Evolutionary conservation across 2,797 vertebrate species (phyloP).

Genomic region (Bovichtus diacanthus): DNA sequence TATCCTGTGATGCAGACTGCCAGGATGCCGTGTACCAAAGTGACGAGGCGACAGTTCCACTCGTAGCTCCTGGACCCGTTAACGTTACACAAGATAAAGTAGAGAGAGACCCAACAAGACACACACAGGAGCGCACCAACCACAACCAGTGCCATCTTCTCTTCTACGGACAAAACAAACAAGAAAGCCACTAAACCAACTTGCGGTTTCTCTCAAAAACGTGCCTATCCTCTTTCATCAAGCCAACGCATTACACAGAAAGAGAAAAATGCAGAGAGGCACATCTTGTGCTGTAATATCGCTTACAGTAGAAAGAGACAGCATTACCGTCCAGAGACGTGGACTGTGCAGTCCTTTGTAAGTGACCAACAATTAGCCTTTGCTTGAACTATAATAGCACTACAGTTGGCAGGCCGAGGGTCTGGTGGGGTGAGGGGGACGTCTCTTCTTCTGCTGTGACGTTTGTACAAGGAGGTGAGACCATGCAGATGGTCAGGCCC

Average conservation of each 20-base stretch:
- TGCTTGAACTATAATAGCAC: slow-evolving; percentile 82
- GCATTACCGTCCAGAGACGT: slow-evolving; percentile 61
- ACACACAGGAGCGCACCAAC: slow-evolving; percentile 87
- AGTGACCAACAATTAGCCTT: slow-evolving; percentile 79
- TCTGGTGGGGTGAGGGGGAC: slow-evolving; percentile 80
- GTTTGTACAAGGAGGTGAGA: slow-evolving; percentile 77
- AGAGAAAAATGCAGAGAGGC: slow-evolving; percentile 29
- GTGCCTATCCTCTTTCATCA: slow-evolving; percentile 14
- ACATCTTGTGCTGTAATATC: slow-evolving; percentile 66
- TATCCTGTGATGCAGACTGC: slow-evolving; percentile 92
- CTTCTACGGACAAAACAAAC: slow-evolving; percentile 58
- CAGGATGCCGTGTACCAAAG: slow-evolving; percentile 92
- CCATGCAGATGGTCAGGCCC: slow-evolving; percentile 59
- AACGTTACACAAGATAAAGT: slow-evolving; percentile 87
- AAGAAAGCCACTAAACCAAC: slow-evolving; percentile 28
- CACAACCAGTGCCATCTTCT: slow-evolving; percentile 83
- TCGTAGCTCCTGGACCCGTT: slow-evolving; percentile 87
- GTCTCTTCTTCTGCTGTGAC: slow-evolving; percentile 78
- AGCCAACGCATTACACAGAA: slow-evolving; percentile 11
- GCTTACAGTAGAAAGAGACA: slow-evolving; percentile 72
- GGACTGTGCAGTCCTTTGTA: slow-evolving; percentile 77
- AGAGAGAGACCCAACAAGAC: slow-evolving; percentile 89
- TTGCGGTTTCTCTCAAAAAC: slow-evolving; percentile 11
- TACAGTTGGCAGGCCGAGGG: slow-evolving; percentile 68
- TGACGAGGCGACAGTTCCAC: slow-evolving; percentile 97